These are phyloP conservation scores for Perizoma affinitatum DNA, from an alignment of 2,888 invertebrate genomes.

Conservation along the genomic window DNA sequence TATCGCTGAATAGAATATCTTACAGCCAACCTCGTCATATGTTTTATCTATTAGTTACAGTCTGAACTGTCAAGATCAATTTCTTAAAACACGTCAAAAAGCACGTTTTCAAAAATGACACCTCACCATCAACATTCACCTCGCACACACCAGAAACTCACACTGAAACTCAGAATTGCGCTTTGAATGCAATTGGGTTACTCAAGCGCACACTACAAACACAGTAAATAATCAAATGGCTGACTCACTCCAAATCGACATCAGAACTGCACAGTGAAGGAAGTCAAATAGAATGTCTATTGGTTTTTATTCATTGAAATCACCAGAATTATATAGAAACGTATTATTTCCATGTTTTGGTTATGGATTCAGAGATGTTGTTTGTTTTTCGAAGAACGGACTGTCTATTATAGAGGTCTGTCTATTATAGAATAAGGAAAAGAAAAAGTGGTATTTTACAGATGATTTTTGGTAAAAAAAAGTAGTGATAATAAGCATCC, in stretches of 20 bases:
- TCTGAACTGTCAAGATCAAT: not conserved
- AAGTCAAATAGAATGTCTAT: not conserved
- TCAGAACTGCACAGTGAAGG: not conserved
- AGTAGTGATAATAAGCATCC: too few relatives aligned
- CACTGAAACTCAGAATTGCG: constrained; percentile 35
- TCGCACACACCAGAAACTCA: constrained; percentile 32
- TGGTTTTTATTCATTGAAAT: too few relatives aligned
- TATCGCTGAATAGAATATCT: not conserved
- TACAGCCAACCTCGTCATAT: too few relatives aligned
- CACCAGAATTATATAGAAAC: too few relatives aligned
- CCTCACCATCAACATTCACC: constrained; percentile 26
- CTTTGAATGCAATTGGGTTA: constrained; percentile 39
- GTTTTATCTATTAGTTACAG: too few relatives aligned
- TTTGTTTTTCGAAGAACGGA: too few relatives aligned
- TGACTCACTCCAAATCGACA: not conserved
- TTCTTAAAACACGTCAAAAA: not conserved
- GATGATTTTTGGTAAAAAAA: too few relatives aligned
- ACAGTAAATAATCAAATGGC: constrained; percentile 12
- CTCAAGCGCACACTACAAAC: constrained; percentile 32
- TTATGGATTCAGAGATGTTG: too few relatives aligned
- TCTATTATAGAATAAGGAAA: too few relatives aligned
- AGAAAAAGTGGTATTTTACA: too few relatives aligned
- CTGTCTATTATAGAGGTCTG: too few relatives aligned
- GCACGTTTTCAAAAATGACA: constrained; percentile 3
- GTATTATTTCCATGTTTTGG: too few relatives aligned